phyloP scores from a whole-genome alignment of 2,888 invertebrate genomes.

The Drosophila leonis region DNA sequence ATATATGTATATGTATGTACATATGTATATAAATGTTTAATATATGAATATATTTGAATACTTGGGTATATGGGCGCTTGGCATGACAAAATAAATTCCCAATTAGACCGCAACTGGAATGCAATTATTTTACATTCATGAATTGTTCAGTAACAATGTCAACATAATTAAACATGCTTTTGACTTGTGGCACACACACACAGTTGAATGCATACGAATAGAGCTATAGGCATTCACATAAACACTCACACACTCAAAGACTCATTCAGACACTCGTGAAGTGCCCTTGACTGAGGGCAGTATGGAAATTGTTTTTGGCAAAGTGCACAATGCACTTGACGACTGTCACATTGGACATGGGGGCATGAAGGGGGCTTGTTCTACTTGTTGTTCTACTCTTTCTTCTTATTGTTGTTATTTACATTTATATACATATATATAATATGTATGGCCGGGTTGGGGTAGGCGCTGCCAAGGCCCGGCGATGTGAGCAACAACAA shows the following conservation, averaged over 20 bases:
- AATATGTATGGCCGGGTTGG: slow-evolving; percentile 41
- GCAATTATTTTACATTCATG: slow-evolving; percentile 51
- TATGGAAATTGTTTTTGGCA: slow-evolving; percentile 76
- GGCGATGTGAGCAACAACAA: slow-evolving; percentile 32
- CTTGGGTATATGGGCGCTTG: background rate
- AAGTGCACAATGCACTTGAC: slow-evolving; percentile 80
- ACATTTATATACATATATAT: slow-evolving; percentile 39
- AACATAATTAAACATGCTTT: slow-evolving; percentile 72
- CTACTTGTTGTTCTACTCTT: slow-evolving; percentile 11
- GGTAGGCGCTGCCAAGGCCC: slow-evolving; percentile 14
- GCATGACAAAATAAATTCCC: slow-evolving; percentile 24
- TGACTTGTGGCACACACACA: slow-evolving; percentile 51
- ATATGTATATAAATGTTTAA: background rate
- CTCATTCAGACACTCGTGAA: slow-evolving; percentile 59
- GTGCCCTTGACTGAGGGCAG: slow-evolving; percentile 70
- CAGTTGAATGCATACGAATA: slow-evolving; percentile 34
- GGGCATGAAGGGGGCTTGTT: slow-evolving; percentile 27
- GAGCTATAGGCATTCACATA: slow-evolving; percentile 23
- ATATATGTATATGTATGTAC: background rate
- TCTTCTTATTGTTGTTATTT: slow-evolving; percentile 22
- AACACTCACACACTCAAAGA: slow-evolving; percentile 31
- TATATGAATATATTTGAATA: background rate
- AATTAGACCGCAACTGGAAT: slow-evolving; percentile 42
- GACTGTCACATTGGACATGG: slow-evolving; percentile 59
- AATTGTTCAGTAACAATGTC: slow-evolving; percentile 53